Conservation (phyloP, 2,113 vertebrate species). For the Ammodytes dubius region DNA sequence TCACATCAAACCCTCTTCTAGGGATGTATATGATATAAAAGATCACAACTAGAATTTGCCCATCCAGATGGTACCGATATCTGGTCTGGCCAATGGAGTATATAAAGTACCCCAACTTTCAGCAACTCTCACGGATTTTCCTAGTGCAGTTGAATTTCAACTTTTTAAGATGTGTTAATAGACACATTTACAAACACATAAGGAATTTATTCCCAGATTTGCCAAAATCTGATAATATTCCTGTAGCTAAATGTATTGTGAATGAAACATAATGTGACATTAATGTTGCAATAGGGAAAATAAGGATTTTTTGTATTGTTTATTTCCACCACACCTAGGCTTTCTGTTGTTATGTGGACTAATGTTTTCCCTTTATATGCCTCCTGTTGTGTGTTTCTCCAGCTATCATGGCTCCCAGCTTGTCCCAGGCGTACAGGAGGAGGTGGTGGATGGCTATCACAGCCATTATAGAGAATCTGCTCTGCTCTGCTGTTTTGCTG, state of each 20-base stretch:
- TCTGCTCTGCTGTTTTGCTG: slow-evolving; percentile 91
- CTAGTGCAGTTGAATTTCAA: too few species aligned
- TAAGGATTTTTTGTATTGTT: background rate
- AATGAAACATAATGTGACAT: background rate
- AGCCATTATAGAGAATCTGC: slow-evolving; percentile 89
- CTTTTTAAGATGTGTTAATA: background rate
- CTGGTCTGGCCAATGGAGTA: too few species aligned
- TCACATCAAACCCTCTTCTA: too few species aligned
- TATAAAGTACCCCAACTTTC: too few species aligned
- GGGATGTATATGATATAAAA: too few species aligned
- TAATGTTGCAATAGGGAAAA: background rate
- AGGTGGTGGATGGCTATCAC: slow-evolving; percentile 92
- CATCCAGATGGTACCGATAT: too few species aligned
- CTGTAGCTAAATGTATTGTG: background rate
- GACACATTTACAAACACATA: background rate
- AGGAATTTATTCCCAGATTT: background rate
- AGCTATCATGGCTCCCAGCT: slow-evolving; percentile 79
- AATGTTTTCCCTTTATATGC: background rate
- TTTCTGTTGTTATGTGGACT: background rate
- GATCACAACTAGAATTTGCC: too few species aligned
- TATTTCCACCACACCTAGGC: background rate
- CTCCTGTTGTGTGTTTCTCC: slow-evolving; percentile 2
- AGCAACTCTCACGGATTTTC: too few species aligned
- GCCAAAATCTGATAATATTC: background rate
- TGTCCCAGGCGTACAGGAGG: slow-evolving; percentile 86